Conservation (phyloP, 2,797 vertebrate genomes). For the Onychomys arenicola region DNA sequence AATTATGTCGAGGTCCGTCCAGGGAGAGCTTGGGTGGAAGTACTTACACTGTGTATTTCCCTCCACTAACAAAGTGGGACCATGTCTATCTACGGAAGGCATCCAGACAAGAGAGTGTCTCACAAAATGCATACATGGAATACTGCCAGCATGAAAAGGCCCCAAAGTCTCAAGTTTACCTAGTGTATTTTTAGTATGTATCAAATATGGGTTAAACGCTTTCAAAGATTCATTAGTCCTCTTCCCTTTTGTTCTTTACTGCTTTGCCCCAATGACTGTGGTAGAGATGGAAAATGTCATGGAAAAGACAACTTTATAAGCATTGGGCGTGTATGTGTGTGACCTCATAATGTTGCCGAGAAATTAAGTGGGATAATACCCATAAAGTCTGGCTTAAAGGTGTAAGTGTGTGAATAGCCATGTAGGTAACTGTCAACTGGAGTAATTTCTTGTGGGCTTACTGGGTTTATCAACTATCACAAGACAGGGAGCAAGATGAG, state of each 20-base stretch:
- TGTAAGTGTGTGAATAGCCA: neutral
- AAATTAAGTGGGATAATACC: neutral
- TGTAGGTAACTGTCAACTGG: neutral
- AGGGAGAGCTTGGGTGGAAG: neutral
- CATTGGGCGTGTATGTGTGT: neutral
- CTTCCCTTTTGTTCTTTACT: neutral
- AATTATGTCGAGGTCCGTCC: neutral
- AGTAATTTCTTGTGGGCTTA: conserved; percentile 28
- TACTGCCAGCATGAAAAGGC: neutral
- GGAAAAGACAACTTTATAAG: neutral
- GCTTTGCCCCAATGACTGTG: neutral
- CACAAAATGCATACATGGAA: neutral
- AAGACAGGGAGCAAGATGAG: neutral
- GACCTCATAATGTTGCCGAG: neutral
- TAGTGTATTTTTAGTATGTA: neutral
- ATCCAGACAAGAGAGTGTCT: conserved; percentile 32
- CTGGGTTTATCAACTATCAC: neutral
- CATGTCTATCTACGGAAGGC: neutral
- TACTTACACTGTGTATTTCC: neutral
- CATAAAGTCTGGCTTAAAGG: neutral
- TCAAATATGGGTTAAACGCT: neutral
- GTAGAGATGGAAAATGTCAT: neutral
- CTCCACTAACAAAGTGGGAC: neutral
- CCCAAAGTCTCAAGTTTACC: neutral
- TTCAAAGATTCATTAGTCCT: neutral